Conservation (phyloP, 2,797 vertebrate species). For the Coendou prehensilis region DNA sequence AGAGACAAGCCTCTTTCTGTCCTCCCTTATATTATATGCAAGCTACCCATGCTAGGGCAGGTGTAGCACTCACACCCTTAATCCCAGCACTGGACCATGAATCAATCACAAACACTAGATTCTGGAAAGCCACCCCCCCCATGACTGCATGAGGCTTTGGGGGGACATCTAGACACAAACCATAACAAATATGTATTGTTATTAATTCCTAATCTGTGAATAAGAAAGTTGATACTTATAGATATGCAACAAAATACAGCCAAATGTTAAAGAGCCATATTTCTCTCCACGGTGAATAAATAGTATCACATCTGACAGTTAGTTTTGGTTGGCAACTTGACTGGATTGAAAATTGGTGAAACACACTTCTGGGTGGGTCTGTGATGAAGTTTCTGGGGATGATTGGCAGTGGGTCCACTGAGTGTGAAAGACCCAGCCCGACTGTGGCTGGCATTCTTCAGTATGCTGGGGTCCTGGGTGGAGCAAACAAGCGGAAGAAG, state of each 20-base stretch:
- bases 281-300: neutral
- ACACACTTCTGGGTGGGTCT: neutral
- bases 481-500: neutral
- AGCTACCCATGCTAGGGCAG: neutral
- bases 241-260: neutral
- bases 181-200: neutral
- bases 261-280: neutral
- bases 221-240: neutral
- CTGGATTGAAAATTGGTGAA: neutral
- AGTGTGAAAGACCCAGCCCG: neutral
- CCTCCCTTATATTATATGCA: neutral
- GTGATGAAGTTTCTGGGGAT: neutral
- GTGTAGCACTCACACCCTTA: neutral
- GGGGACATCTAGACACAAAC: neutral
- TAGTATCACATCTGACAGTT: neutral
- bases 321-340: neutral
- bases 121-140: neutral
- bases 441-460: neutral
- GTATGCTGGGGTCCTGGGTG: neutral
- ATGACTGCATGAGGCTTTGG: neutral
- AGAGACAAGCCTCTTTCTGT: neutral
- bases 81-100: neutral
- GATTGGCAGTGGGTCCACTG: neutral
- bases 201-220: neutral
- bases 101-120: neutral